Evolutionary conservation across 53 echinoderm and acorn worm species (phyloP), one percentile per base, ranked within the genome.

Genomic region (Apostichopus leukothele): DNA sequence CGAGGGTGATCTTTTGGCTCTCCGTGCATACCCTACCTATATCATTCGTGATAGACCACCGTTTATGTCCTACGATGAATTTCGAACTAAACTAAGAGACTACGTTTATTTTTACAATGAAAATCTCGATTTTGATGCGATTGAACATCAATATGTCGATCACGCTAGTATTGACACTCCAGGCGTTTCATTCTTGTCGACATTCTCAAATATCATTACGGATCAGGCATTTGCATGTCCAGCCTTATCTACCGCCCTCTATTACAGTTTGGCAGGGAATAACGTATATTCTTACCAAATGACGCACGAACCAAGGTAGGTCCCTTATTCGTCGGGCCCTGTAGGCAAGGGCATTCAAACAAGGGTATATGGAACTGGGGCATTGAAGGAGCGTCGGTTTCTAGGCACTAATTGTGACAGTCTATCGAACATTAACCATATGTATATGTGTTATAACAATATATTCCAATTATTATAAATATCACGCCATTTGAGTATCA

Each of bases 151-250:
- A 50, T 95, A 95, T 84, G 52, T 93, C 60, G 91, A 93, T 73
- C 91, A 93, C 93, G 74, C 88, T 4, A 53, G 22, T 3, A 90
- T 87, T 6, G 91, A 95, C 79, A 67, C 89, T 78, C 5, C 89
- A 9, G 74, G 75, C 7, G 93, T 88, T 18, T 91, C 91, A n/a
- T 91, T 93, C 25, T 89, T 91, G 20, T 39, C 85, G 52, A 51
- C 95, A 9, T 95, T 95, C 39, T 74, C 86, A 20, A 39, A 67
- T 9, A 55, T 95, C 18, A 91, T 86, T 67, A 95, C 95, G 18
- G 95, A 95, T 75, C 83, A 93, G 79, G 84, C 93, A 11, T 95
- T 95, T 51, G 95, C 90, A 13, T 95, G 95, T 54, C 88, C 91
- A 1, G 89, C 90, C 50, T 89, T 91, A 50, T 66, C 71, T 39